Evolutionary conservation across 2,797 vertebrate genomes (phyloP).

Genomic region (Pteropus rufus): DNA sequence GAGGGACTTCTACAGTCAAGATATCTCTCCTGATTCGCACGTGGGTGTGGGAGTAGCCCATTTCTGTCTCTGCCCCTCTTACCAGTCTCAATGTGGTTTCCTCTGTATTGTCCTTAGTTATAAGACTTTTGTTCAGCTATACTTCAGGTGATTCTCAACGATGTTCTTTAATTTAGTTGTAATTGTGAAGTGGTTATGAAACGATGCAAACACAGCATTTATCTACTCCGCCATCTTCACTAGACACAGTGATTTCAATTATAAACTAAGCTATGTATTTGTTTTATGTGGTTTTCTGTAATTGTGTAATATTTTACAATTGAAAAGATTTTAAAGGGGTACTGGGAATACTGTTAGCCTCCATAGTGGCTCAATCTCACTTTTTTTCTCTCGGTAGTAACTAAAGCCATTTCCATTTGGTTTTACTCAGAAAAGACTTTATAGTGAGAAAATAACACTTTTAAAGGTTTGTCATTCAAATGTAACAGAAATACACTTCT

Average conservation of each 20-base stretch:
- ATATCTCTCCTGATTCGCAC: too few relatives aligned
- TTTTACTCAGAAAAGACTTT: constrained; percentile 11
- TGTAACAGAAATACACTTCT: neutral
- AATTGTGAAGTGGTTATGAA: too few relatives aligned
- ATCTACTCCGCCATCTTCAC: too few relatives aligned
- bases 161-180: too few relatives aligned
- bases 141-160: too few relatives aligned
- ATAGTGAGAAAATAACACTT: neutral
- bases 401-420: neutral
- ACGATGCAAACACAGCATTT: too few relatives aligned
- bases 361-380: neutral
- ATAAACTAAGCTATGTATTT: neutral
- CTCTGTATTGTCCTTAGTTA: too few relatives aligned
- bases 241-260: neutral
- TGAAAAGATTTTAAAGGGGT: neutral
- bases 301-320: neutral
- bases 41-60: too few relatives aligned
- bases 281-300: neutral
- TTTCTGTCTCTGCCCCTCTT: too few relatives aligned
- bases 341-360: neutral
- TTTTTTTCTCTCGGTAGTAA: neutral
- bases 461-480: neutral
- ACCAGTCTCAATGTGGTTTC: too few relatives aligned
- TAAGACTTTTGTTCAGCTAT: too few relatives aligned
- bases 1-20: too few relatives aligned